These are phyloP conservation scores for Leptonema lineaticorne DNA, from an alignment of 1,140 invertebrate genomes.

Conservation along the genomic window DNA sequence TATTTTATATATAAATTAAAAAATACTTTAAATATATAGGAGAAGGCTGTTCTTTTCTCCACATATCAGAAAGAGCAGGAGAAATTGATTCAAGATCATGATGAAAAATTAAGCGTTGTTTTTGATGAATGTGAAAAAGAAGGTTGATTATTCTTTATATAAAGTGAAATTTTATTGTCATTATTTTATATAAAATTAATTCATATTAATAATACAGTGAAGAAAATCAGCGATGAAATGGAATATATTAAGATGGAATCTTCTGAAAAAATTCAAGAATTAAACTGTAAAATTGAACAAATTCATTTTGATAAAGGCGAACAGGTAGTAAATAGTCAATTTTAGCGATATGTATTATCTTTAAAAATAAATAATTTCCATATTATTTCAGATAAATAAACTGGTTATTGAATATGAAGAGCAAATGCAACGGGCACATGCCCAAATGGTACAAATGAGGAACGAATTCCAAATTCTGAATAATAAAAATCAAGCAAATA, in stretches of 20 bases:
- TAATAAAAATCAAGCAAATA: slow-evolving; percentile 46
- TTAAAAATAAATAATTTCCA: not conserved
- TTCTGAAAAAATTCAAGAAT: slow-evolving; percentile 9
- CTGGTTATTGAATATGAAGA: slow-evolving; percentile 55
- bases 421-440: slow-evolving; percentile 49
- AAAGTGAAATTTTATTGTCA: not conserved
- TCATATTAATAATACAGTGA: slow-evolving; percentile 17
- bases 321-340: slow-evolving; percentile 19
- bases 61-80: slow-evolving; percentile 8
- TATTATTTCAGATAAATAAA: slow-evolving; percentile 47
- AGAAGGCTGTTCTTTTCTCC: slow-evolving; percentile 10
- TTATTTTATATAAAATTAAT: not conserved
- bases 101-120: not conserved
- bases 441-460: slow-evolving; percentile 46
- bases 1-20: slow-evolving; percentile 15
- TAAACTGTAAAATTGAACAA: slow-evolving; percentile 20
- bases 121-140: slow-evolving; percentile 20
- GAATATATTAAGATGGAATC: slow-evolving; percentile 15
- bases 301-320: slow-evolving; percentile 26
- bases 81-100: slow-evolving; percentile 8
- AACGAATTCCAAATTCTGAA: slow-evolving; percentile 47
- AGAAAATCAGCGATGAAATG: slow-evolving; percentile 26
- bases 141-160: slow-evolving; percentile 15
- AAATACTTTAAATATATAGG: slow-evolving; percentile 21
- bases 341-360: not conserved